Evolutionary conservation across 2,113 vertebrate species (phyloP).

Genomic region (Puntigrus tetrazona): DNA sequence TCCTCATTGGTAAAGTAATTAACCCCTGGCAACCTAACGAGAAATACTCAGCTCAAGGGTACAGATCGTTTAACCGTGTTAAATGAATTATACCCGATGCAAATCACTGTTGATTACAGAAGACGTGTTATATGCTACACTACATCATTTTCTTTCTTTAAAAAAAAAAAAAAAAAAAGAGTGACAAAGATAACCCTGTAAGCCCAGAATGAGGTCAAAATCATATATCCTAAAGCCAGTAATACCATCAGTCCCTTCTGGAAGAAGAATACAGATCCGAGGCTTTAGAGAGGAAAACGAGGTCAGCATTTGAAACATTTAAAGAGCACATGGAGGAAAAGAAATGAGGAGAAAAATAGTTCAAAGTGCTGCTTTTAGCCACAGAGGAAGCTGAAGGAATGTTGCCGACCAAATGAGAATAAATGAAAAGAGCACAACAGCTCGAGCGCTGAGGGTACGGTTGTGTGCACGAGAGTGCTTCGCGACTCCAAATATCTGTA

Average conservation of each 20-base stretch:
- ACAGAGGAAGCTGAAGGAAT: conserved; percentile 9
- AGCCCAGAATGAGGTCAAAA: conserved; percentile 53
- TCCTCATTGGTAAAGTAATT: conserved; percentile 65
- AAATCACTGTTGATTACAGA: conserved; percentile 62
- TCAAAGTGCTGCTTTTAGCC: conserved; percentile 33
- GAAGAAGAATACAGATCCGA: conserved; percentile 47
- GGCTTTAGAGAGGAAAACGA: conserved; percentile 45
- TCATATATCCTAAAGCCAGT: conserved; percentile 40
- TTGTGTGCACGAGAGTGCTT: conserved; percentile 28
- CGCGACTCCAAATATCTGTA: conserved; percentile 6
- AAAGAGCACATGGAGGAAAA: conserved; percentile 48
- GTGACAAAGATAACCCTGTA: conserved; percentile 40
- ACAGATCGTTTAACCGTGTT: conserved; percentile 59
- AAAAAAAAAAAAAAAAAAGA: not conserved
- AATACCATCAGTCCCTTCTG: conserved; percentile 31
- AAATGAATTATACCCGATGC: conserved; percentile 57
- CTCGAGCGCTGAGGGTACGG: not conserved
- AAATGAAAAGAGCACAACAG: conserved; percentile 32
- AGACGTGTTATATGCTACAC: conserved; percentile 25
- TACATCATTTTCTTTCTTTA: not conserved
- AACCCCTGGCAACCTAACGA: conserved; percentile 62
- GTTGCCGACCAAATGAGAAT: conserved; percentile 14
- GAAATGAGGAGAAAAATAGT: conserved; percentile 29
- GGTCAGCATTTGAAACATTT: conserved; percentile 60
- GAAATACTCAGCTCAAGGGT: conserved; percentile 48